Evolutionary conservation across 2,888 invertebrate species (phyloP), one percentile per base, ranked within the genome.

Genomic region (Autographa gamma): DNA sequence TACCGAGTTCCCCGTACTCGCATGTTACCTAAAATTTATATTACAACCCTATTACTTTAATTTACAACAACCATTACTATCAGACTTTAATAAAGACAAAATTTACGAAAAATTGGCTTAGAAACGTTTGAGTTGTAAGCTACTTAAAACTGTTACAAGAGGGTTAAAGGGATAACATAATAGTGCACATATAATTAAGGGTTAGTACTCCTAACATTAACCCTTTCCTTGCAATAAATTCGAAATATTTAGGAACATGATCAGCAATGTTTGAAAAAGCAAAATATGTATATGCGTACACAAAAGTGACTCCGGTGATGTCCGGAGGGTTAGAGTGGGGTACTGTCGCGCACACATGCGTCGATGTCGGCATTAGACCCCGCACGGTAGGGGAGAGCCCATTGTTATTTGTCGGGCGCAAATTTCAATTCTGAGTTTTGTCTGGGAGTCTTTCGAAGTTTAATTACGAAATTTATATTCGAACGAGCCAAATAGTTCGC

Each of bases 321-420:
- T 63, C 66, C 71, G 65, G 54, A 79, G 80, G 69, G 69, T 64
- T 69, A 69, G 60, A 60, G 52, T 25, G 63, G 80, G 77, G 65
- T 76, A 71, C 80, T 76, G 76, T 63, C 67, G 31, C 32, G 76
- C 76, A 79, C 65, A 79, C 65, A 76, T 56, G 25, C 65, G 71
- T 38, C n/a, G 80, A 67, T 71, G 80, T 71, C 77, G 63, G 79
- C 66, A 79, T 76, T 79, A 66, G 71, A 59, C 65, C 80, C 71
- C 76, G 68, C 76, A 54, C 71, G 76, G 63, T 71, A 41, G 79
- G 67, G 62, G 63, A 14, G 66, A 76, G 68, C 65, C 80, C 67
- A 76, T 77, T 76, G 77, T 77, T 62, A 70, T 76, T 76, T 80
- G 76, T 19, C 65, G 76, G 56, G 71, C 63, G 79, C 68, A 68